Evolutionary conservation across 2,113 vertebrate species (phyloP).

Genomic region (Epinephelus cyanopodus): DNA sequence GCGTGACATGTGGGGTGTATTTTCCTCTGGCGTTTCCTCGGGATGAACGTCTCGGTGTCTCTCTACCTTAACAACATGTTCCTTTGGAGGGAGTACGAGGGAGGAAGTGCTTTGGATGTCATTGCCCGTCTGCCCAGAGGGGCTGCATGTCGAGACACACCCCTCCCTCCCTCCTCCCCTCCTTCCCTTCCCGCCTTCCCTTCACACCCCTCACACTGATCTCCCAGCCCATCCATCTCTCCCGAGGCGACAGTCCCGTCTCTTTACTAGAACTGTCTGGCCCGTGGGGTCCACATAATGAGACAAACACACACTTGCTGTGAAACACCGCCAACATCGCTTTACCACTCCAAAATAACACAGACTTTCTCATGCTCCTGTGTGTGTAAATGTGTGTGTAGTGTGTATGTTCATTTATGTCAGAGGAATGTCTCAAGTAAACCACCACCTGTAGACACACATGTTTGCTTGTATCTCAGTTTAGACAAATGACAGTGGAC

Average conservation of each 20-base stretch:
- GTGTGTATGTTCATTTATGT: conserved; percentile 37
- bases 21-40: conserved; percentile 39
- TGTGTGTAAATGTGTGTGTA: conserved; percentile 1
- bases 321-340: conserved; percentile 38
- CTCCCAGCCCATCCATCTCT: conserved; percentile 59
- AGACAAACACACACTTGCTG: conserved; percentile 51
- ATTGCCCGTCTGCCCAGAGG: conserved; percentile 77
- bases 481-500: conserved; percentile 17
- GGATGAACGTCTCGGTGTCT: conserved; percentile 51
- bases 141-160: conserved; percentile 78
- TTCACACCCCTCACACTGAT: conserved; percentile 69
- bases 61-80: conserved; percentile 54
- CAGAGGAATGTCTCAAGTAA: conserved; percentile 58
- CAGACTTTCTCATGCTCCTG: conserved; percentile 13
- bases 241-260: conserved; percentile 53
- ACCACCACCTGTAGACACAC: conserved; percentile 31
- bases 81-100: conserved; percentile 33
- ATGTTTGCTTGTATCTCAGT: conserved; percentile 48
- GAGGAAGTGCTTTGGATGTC: conserved; percentile 81
- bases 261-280: conserved; percentile 50
- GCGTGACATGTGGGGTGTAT: conserved; percentile 10
- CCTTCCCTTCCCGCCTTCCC: conserved; percentile 48
- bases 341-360: conserved; percentile 26
- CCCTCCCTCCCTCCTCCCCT: conserved; percentile 30
- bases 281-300: conserved; percentile 48